Base-by-base conservation (phyloP, 2,797 vertebrate genomes). In the Enteromius paludinosus region DNA sequence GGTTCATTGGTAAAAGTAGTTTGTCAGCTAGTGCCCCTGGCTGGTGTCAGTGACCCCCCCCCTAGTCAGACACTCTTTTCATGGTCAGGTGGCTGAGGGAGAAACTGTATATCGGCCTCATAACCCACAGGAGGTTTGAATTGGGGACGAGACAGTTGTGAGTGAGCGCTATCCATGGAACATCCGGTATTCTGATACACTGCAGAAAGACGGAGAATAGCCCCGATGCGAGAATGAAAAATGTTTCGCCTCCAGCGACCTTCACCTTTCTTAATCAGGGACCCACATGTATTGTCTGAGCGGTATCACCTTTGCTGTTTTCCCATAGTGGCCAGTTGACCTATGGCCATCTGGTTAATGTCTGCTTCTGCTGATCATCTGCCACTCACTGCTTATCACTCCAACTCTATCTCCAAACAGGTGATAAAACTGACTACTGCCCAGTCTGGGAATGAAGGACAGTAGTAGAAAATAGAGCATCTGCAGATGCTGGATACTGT, bases 41-140 rank as follows among this genome's bases (percentile, higher is more conserved):
- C 85, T 71, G 85, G 83, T 87, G 86, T 85, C 81, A 85, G 76
- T 85, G 81, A 75, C 20, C 18, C 56, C 4, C 5, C 38, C n/a
- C 20, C 77, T 85, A 90, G 87, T 86, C 86, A 91, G 87, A 92
- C 91, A 91, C 90, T 90, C 90, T 92, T 90, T 93, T 93, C 91
- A 90, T 92, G 90, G 90, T 94, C 91, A 92, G 92, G 90, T 92
- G 92, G 89, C 91, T 92, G 85, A 11, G 75, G 33, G 80, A 90
- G 93, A 93, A 95, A 93, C 92, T 84, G 88, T 90, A 92, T 94
- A 91, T 93, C 89, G 84, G 89, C 89, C 90, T 88, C 89, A 89
- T 88, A 91, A 93, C 91, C 92, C 91, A 92, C 91, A 88, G 88
- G 90, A 92, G 92, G 87, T 90, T 93, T 93, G 90, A 93, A 93